Conservation (phyloP, 1,140 invertebrate genomes). For the Meloidogyne floridensis region DNA sequence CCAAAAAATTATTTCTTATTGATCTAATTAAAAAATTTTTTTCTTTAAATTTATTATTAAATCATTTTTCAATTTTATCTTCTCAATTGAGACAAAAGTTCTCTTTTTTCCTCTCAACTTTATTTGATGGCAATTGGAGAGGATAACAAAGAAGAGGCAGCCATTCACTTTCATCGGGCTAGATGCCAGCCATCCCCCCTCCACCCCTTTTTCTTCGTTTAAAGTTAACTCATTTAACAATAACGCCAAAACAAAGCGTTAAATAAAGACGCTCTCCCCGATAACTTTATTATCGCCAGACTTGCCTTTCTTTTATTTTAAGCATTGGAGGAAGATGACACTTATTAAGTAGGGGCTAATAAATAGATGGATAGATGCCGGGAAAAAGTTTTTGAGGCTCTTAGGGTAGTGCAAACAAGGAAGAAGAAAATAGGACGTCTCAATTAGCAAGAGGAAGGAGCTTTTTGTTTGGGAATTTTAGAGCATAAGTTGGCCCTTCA, state of each 20-base stretch:
- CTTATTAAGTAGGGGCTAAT: neutral
- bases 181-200: neutral
- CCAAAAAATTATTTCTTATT: too few species aligned
- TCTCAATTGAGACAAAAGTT: neutral
- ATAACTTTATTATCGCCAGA: neutral
- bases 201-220: neutral
- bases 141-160: neutral
- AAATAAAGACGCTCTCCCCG: neutral
- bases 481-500: neutral
- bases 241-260: neutral
- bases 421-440: neutral
- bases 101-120: neutral
- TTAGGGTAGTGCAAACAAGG: neutral
- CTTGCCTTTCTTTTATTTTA: neutral
- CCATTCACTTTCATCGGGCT: neutral
- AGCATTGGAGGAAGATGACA: neutral
- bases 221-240: conserved; percentile 1
- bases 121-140: conserved; percentile 4
- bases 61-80: neutral
- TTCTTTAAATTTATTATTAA: neutral
- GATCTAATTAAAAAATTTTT: neutral
- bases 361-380: neutral
- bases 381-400: neutral
- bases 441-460: neutral
- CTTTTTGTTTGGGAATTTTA: neutral